Conservation (phyloP, 2,888 invertebrate genomes). For the Octodonta nipae region DNA sequence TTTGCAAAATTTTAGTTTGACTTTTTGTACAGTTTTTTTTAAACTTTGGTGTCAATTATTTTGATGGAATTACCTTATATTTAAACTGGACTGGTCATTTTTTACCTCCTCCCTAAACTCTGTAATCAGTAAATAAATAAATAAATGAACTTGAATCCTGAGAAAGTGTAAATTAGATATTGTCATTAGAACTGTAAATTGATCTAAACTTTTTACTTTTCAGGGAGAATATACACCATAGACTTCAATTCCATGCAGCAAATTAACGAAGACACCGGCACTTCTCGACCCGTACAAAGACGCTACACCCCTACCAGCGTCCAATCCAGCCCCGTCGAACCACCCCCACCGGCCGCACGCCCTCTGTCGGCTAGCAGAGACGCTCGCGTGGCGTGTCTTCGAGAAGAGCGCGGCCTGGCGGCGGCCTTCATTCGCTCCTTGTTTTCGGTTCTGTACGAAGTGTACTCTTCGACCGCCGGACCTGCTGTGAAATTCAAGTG, state of each 20-base stretch:
- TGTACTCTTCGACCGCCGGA: slow-evolving; percentile 91
- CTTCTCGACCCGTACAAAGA: slow-evolving; percentile 63
- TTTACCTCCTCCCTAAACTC: no score
- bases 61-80: no score
- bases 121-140: no score
- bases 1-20: no score
- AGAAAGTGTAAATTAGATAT: no score
- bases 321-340: slow-evolving; percentile 21
- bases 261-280: slow-evolving; percentile 92
- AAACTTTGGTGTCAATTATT: no score
- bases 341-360: slow-evolving; percentile 19
- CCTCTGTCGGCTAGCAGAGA: slow-evolving; percentile 38
- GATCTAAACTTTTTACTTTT: no score
- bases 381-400: slow-evolving; percentile 54
- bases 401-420: slow-evolving; percentile 56
- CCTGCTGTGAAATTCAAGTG: slow-evolving; percentile 96
- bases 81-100: no score
- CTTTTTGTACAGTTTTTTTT: no score
- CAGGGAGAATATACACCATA: slow-evolving; percentile 73
- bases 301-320: slow-evolving; percentile 44
- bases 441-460: slow-evolving; percentile 91
- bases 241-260: slow-evolving; percentile 97
- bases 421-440: slow-evolving; percentile 58
- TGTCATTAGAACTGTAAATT: no score
- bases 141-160: no score